These are phyloP conservation scores for Eurystomus glaucurus DNA, from an alignment of 2,797 vertebrate species.

Conservation along the genomic window DNA sequence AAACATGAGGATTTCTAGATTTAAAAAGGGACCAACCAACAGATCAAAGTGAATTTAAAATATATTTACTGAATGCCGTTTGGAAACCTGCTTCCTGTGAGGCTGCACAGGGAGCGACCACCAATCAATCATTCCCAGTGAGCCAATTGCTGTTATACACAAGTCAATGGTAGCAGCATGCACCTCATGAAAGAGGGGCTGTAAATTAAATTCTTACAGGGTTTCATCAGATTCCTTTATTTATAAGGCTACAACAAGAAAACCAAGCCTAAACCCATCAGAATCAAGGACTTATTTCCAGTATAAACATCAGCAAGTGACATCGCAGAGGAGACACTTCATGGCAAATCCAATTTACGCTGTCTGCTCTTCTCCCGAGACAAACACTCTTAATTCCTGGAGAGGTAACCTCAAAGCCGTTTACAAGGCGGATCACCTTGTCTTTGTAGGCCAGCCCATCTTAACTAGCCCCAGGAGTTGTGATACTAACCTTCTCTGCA, in stretches of 20 bases:
- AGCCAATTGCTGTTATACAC: neutral
- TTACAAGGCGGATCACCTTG: slow-evolving; percentile 15
- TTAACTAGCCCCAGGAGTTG: neutral
- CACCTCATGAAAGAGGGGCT: neutral
- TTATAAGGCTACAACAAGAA: neutral
- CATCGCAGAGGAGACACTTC: neutral
- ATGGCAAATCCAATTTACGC: neutral
- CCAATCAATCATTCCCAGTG: neutral
- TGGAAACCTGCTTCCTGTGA: neutral
- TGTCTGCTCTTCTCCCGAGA: slow-evolving; percentile 57
- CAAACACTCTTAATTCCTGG: slow-evolving; percentile 2
- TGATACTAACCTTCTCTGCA: neutral
- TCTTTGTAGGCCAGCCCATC: slow-evolving; percentile 11
- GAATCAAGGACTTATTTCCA: neutral
- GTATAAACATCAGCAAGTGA: neutral
- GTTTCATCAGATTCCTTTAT: neutral
- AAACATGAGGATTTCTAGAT: neutral
- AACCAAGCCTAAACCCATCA: neutral
- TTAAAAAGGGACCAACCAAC: neutral
- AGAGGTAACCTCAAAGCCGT: slow-evolving; percentile 28
- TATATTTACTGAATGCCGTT: neutral
- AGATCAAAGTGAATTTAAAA: slow-evolving; percentile 20
- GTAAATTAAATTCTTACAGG: neutral
- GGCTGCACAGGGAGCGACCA: neutral
- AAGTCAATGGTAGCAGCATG: neutral